Conservation (phyloP, 2,888 invertebrate species). For the Eilema caniola region DNA sequence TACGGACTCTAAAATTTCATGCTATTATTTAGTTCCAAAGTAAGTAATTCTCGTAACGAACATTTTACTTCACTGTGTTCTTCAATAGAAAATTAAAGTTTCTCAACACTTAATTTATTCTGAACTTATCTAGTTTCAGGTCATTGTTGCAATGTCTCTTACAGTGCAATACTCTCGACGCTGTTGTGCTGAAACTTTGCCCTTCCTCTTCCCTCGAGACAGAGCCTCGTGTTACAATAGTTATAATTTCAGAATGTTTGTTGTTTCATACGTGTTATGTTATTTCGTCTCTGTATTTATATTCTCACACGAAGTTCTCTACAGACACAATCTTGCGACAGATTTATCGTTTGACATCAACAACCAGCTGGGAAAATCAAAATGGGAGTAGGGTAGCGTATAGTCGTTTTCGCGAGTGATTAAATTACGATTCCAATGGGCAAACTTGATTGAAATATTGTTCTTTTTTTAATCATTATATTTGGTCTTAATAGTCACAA, state of each 20-base stretch:
- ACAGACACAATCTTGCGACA: slow-evolving; percentile 12
- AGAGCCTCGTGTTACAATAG: not conserved
- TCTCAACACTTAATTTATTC: slow-evolving; percentile 3
- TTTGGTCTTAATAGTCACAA: too few species aligned
- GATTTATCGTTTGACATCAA: slow-evolving; percentile 30
- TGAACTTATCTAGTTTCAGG: not conserved
- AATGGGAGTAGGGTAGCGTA: too few species aligned
- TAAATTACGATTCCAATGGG: too few species aligned
- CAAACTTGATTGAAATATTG: too few species aligned
- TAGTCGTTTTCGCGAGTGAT: too few species aligned
- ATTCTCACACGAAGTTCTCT: slow-evolving; percentile 5
- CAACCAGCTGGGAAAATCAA: slow-evolving; percentile 17
- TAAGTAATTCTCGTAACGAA: not conserved
- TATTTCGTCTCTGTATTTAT: not conserved
- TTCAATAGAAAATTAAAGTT: not conserved
- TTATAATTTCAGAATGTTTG: slow-evolving; percentile 10
- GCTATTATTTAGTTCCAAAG: not conserved
- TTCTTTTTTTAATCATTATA: too few species aligned
- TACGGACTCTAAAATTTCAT: not conserved
- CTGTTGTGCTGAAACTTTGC: not conserved
- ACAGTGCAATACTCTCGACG: not conserved
- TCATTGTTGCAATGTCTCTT: slow-evolving; percentile 4
- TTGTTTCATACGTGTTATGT: not conserved
- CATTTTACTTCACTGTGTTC: not conserved
- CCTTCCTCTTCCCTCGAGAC: slow-evolving; percentile 4